Conservation (phyloP, 2,888 invertebrate species). For the Ichneumoninae sp. region DNA sequence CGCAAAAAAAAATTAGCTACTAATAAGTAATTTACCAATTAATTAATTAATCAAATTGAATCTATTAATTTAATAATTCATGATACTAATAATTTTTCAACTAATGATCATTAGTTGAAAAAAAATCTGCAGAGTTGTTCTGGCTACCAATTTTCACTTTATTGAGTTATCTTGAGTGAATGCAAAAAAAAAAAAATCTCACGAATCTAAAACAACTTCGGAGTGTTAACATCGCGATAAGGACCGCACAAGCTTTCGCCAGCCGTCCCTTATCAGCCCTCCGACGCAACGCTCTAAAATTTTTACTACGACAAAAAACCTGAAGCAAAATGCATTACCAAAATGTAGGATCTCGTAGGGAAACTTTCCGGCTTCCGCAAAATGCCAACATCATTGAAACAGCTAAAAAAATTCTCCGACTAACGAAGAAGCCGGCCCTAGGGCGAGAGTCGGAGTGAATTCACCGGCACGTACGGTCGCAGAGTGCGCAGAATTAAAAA, state of each 20-base stretch:
- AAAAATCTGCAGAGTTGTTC: background rate
- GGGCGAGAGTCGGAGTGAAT: conserved; percentile 43
- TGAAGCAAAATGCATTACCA: background rate
- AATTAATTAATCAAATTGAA: no score
- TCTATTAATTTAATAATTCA: no score
- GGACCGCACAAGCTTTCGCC: no score
- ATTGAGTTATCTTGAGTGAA: no score
- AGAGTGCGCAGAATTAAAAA: conserved; percentile 4
- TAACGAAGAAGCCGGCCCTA: conserved; percentile 21
- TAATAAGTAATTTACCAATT: no score
- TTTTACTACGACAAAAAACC: background rate
- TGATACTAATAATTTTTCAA: background rate
- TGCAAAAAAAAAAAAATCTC: no score
- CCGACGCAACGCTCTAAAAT: no score
- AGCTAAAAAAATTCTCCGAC: conserved; percentile 32
- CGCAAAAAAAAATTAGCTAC: no score
- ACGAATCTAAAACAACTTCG: no score
- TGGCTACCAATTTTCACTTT: background rate
- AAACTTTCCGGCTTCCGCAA: background rate
- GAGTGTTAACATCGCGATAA: no score
- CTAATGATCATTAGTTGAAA: background rate
- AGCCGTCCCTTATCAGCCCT: no score
- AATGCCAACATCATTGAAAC: conserved; percentile 11
- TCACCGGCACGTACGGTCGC: conserved; percentile 43
- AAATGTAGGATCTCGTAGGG: background rate